A percentile compares a stretch with the other conserved stretches of the same genome.
phyloP scores from a whole-genome alignment of 1,140 invertebrate species.

The Melitaea cinxia region DNA sequence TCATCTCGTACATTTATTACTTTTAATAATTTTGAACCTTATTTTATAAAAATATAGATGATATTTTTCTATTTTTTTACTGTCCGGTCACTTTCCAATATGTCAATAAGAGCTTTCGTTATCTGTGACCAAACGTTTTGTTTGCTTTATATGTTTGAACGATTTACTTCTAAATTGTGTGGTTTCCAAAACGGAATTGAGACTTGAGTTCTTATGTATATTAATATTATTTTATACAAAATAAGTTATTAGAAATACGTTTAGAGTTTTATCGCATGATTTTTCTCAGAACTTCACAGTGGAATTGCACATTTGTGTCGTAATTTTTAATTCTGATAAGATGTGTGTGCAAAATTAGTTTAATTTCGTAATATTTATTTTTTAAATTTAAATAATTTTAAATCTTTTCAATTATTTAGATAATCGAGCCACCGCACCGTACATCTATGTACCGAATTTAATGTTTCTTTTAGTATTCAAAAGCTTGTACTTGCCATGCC shows the following conservation, averaged over 20 bases:
- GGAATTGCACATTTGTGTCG: too few relatives aligned
- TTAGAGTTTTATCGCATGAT: too few relatives aligned
- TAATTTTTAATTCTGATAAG: too few relatives aligned
- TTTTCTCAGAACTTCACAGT: too few relatives aligned
- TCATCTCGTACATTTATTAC: background rate
- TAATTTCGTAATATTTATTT: too few relatives aligned
- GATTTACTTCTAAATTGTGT: conserved; percentile 34
- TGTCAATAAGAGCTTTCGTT: conserved; percentile 78
- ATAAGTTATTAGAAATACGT: background rate
- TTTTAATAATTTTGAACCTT: conserved; percentile 30
- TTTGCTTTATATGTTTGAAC: conserved; percentile 67
- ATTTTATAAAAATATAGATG: conserved; percentile 22
- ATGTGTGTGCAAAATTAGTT: too few relatives aligned
- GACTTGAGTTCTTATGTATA: background rate
- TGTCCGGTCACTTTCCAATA: conserved; percentile 65
- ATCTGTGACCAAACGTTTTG: conserved; percentile 68
- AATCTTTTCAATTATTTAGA: too few relatives aligned
- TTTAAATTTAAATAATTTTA: too few relatives aligned
- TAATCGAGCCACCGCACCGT: too few relatives aligned
- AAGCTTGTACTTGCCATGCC: too few relatives aligned
- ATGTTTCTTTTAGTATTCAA: too few relatives aligned
- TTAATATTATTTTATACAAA: background rate
- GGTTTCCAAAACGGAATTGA: background rate
- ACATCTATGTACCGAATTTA: too few relatives aligned
- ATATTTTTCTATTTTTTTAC: conserved; percentile 30